Evolutionary conservation across 2,113 vertebrate species (phyloP).

Genomic region (Phylloscopus trochilus): DNA sequence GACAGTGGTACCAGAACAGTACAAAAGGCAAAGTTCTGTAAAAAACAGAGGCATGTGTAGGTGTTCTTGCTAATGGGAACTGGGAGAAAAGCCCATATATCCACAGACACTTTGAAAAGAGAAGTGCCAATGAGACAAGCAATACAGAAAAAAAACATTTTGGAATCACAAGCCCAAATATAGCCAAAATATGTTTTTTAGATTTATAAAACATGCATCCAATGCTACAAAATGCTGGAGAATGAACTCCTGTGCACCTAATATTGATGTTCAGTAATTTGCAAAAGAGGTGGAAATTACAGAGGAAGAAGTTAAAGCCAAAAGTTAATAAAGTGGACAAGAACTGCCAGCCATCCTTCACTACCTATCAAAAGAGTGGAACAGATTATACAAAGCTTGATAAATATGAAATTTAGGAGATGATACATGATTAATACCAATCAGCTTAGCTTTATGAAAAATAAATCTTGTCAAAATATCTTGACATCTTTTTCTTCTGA

Average conservation of each 20-base stretch:
- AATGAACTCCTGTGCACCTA: not conserved
- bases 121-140: not conserved
- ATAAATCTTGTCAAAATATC: not conserved
- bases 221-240: not conserved
- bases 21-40: not conserved
- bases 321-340: not conserved
- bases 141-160: not conserved
- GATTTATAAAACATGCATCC: not conserved
- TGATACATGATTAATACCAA: not conserved
- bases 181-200: not conserved
- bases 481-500: constrained; percentile 1
- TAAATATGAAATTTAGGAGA: constrained; percentile 9
- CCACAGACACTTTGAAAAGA: not conserved
- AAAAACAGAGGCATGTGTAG: not conserved
- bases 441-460: not conserved
- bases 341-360: not conserved
- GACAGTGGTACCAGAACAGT: not conserved
- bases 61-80: not conserved
- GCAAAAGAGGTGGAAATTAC: not conserved
- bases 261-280: not conserved
- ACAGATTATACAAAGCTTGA: not conserved
- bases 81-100: not conserved
- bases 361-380: not conserved
- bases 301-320: not conserved
- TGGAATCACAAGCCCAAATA: not conserved